Conservation (phyloP, 2,888 invertebrate species). For the Tanypteryx hageni region DNA sequence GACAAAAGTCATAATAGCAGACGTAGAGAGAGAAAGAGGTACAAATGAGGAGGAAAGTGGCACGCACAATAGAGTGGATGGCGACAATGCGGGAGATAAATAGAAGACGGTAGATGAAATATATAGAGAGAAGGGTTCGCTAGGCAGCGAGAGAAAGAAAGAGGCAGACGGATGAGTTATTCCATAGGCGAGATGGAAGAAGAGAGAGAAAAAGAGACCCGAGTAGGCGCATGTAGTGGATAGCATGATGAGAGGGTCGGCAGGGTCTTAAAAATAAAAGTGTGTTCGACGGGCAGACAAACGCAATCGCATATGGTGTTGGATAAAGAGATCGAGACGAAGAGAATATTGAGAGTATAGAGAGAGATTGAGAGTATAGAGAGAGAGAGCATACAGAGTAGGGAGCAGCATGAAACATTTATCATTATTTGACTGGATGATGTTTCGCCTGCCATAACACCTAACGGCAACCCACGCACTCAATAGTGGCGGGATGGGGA, state of each 20-base stretch:
- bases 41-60: neutral
- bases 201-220: neutral
- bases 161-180: neutral
- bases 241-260: neutral
- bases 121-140: neutral
- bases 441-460: neutral
- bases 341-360: neutral
- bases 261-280: slow-evolving; percentile 7
- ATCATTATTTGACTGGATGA: neutral
- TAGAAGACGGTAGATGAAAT: neutral
- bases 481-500: neutral
- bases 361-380: too few species aligned
- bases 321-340: neutral
- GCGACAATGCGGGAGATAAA: neutral
- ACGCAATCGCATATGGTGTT: slow-evolving; percentile 3
- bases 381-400: neutral
- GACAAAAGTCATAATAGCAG: neutral
- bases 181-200: neutral
- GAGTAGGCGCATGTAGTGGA: too few species aligned
- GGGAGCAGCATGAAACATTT: neutral
- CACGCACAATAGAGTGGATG: neutral
- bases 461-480: neutral
- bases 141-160: neutral
- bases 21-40: neutral
- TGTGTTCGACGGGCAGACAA: neutral